Conservation (phyloP, 2,888 invertebrate genomes). For the Drosophila tanythrix region DNA sequence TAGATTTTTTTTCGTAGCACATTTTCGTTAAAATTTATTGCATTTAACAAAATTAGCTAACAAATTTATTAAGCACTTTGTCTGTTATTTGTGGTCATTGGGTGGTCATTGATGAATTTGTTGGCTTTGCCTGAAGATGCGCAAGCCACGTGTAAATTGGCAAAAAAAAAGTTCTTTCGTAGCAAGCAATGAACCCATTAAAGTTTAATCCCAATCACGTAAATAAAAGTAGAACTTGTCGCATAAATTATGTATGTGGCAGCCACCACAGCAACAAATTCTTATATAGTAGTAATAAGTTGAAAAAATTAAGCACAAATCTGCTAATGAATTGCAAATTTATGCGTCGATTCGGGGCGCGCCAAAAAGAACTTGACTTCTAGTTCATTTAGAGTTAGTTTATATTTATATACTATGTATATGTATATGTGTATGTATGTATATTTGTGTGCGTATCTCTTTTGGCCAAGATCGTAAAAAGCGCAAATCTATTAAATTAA, state of each 20-base stretch:
- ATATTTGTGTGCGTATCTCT: constrained; percentile 3
- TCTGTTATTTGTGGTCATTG: constrained; percentile 33
- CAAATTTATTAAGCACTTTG: constrained; percentile 81
- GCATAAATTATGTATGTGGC: constrained; percentile 75
- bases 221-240: constrained; percentile 76
- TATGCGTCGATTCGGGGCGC: constrained; percentile 67
- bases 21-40: constrained; percentile 80
- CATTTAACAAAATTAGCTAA: constrained; percentile 81
- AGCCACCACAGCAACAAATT: constrained; percentile 36
- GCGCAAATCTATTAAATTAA: constrained; percentile 73
- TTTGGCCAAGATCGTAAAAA: constrained; percentile 66
- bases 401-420: constrained; percentile 24
- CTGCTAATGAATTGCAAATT: constrained; percentile 76
- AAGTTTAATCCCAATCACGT: constrained; percentile 76
- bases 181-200: constrained; percentile 79
- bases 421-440: constrained; percentile 11
- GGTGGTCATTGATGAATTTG: constrained; percentile 69
- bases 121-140: constrained; percentile 15
- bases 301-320: constrained; percentile 67
- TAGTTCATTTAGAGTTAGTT: constrained; percentile 68
- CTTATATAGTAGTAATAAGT: constrained; percentile 47
- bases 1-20: constrained; percentile 67
- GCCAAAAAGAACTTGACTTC: constrained; percentile 81
- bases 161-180: constrained; percentile 29
- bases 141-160: constrained; percentile 70